Percentiles rank a stretch among this genome's conserved stretches.
phyloP scores from a whole-genome alignment of 1,140 invertebrate genomes.

The Asbolus verrucosus region DNA sequence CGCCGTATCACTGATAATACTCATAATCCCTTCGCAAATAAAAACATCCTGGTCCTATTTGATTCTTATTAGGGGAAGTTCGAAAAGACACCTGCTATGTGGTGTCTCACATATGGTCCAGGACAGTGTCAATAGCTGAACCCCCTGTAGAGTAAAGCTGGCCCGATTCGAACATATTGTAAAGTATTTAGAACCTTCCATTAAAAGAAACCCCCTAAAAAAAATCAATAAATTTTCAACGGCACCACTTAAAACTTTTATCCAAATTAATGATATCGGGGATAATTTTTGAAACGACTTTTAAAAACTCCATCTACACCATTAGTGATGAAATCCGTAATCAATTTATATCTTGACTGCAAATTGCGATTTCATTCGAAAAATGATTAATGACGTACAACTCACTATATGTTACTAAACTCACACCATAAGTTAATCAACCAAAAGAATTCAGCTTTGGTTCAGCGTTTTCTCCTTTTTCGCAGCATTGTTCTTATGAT shows the following conservation, averaged over 20 bases:
- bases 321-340: slow-evolving; percentile 42
- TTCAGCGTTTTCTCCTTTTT: slow-evolving; percentile 23
- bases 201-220: background rate
- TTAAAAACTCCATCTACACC: slow-evolving; percentile 41
- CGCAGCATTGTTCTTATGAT: slow-evolving; percentile 6
- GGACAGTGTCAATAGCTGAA: slow-evolving; percentile 49
- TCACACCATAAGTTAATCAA: slow-evolving; percentile 45
- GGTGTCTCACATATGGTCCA: slow-evolving; percentile 53
- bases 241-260: slow-evolving; percentile 19
- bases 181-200: slow-evolving; percentile 50
- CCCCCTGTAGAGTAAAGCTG: slow-evolving; percentile 37
- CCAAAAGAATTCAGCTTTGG: slow-evolving; percentile 29
- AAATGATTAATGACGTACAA: slow-evolving; percentile 40
- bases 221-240: background rate
- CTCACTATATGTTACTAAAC: slow-evolving; percentile 44
- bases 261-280: slow-evolving; percentile 33
- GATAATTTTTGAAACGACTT: slow-evolving; percentile 45
- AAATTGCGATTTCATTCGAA: slow-evolving; percentile 43
- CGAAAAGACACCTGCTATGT: slow-evolving; percentile 48
- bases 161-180: slow-evolving; percentile 53
- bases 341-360: slow-evolving; percentile 37
- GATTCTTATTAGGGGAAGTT: slow-evolving; percentile 42
- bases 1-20: slow-evolving; percentile 26
- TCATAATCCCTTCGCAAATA: slow-evolving; percentile 32
- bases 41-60: slow-evolving; percentile 30